A percentile compares a stretch with the other conserved stretches of the same genome.
Evolutionary conservation across 2,888 invertebrate species (phyloP).

Genomic region (Sinohyriopsis cumingii): DNA sequence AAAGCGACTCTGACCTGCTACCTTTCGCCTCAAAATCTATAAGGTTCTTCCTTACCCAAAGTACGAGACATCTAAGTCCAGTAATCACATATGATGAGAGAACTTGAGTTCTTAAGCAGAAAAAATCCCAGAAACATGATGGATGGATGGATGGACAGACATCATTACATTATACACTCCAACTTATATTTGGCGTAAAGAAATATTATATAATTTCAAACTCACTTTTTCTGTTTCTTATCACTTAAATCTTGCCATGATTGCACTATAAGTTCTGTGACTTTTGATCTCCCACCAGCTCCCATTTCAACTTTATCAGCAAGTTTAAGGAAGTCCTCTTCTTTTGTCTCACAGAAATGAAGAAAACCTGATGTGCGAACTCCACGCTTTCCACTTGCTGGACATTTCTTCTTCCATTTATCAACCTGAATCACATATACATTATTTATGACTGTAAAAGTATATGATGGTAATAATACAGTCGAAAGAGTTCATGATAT

Average conservation of each 20-base stretch:
- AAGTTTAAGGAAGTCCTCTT: slow-evolving; percentile 1
- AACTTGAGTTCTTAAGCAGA: no score
- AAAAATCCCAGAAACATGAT: no score
- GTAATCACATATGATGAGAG: no score
- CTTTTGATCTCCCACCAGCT: slow-evolving; percentile 1
- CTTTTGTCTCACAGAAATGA: slow-evolving; percentile 44
- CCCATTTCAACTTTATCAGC: slow-evolving; percentile 2
- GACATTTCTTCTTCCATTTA: slow-evolving; percentile 53
- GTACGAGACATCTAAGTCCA: no score
- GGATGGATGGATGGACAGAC: no score
- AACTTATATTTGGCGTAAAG: no score
- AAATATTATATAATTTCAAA: slow-evolving; percentile 67
- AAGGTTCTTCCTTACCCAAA: no score
- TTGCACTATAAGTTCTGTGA: slow-evolving; percentile 60
- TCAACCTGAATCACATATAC: slow-evolving; percentile 41
- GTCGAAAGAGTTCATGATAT: no score
- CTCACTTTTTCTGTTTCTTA: slow-evolving; percentile 76
- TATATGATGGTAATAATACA: no score
- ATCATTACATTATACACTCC: no score
- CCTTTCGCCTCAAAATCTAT: no score
- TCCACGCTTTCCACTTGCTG: slow-evolving; percentile 2
- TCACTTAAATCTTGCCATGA: slow-evolving; percentile 80
- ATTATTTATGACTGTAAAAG: background rate
- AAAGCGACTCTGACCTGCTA: no score
- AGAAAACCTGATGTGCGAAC: slow-evolving; percentile 51